Percentiles rank a stretch among this genome's conserved stretches.
Conservation (phyloP, 2,888 invertebrate species). For the Myathropa florea region DNA sequence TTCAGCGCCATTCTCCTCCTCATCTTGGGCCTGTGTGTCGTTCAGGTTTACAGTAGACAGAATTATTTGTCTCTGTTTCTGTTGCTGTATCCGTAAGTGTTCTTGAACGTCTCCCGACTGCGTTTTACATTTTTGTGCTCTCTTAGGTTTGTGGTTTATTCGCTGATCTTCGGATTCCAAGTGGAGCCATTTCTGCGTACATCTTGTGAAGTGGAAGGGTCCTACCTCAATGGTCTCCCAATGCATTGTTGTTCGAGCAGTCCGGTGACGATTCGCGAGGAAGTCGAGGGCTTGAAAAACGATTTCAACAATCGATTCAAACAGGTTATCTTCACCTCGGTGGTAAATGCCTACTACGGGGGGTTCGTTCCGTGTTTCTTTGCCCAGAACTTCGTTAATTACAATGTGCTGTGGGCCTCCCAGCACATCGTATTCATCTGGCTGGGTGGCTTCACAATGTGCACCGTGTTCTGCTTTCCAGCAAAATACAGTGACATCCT, state of each 20-base stretch:
- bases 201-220: conserved; percentile 78
- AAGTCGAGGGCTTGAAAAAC: conserved; percentile 90
- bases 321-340: conserved; percentile 91
- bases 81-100: conserved; percentile 94
- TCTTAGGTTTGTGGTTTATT: conserved; percentile 87
- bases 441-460: conserved; percentile 91
- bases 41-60: conserved; percentile 88
- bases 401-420: conserved; percentile 91
- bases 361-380: conserved; percentile 95
- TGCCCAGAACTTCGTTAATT: conserved; percentile 89
- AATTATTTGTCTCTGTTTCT: conserved; percentile 90
- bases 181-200: conserved; percentile 89
- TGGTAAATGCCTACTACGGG: conserved; percentile 92
- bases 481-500: conserved; percentile 91
- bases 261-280: conserved; percentile 87
- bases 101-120: background rate
- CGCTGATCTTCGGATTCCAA: conserved; percentile 90
- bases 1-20: conserved; percentile 84
- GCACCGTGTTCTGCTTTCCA: conserved; percentile 85
- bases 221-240: conserved; percentile 83
- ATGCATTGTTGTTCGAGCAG: conserved; percentile 89
- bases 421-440: conserved; percentile 93
- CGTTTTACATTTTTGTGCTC: too few species aligned
- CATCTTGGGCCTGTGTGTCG: conserved; percentile 86
- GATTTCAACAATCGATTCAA: conserved; percentile 95